A percentile compares a stretch with the other conserved stretches of the same genome.
Evolutionary conservation across 2,888 invertebrate genomes (phyloP).

Genomic region (Geotrupes spiniger): DNA sequence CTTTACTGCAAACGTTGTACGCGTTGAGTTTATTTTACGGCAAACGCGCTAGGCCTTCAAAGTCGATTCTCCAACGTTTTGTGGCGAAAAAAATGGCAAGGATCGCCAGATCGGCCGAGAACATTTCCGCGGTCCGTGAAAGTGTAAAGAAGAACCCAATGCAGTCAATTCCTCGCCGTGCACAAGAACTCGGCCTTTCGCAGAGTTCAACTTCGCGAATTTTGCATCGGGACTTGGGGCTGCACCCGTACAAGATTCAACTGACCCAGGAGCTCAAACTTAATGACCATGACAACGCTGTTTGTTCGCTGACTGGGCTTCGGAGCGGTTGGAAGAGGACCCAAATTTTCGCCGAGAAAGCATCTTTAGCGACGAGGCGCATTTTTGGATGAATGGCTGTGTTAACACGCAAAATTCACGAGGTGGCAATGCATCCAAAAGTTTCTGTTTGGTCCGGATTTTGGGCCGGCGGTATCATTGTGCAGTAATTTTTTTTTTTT

Average conservation of each 20-base stretch:
- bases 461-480: no score
- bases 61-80: conserved; percentile 26
- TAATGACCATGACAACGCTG: conserved; percentile 20
- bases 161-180: no score
- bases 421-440: conserved; percentile 17
- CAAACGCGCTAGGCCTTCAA: conserved; percentile 20
- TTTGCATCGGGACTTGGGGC: conserved; percentile 23
- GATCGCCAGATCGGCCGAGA: conserved; percentile 18
- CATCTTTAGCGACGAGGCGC: not conserved
- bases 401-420: conserved; percentile 4
- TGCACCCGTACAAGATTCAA: no score
- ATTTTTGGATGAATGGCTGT: no score
- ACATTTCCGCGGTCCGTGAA: conserved; percentile 21
- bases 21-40: conserved; percentile 24
- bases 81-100: conserved; percentile 16
- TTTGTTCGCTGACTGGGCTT: no score
- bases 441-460: not conserved
- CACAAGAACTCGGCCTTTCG: no score
- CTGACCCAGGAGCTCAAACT: no score
- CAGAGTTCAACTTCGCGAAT: conserved; percentile 33
- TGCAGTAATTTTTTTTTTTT: no score
- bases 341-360: conserved; percentile 19
- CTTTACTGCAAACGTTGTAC: conserved; percentile 22
- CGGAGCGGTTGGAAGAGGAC: conserved; percentile 21
- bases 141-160: no score